Conservation (phyloP, 2,888 invertebrate species). For the Mamestra brassicae region DNA sequence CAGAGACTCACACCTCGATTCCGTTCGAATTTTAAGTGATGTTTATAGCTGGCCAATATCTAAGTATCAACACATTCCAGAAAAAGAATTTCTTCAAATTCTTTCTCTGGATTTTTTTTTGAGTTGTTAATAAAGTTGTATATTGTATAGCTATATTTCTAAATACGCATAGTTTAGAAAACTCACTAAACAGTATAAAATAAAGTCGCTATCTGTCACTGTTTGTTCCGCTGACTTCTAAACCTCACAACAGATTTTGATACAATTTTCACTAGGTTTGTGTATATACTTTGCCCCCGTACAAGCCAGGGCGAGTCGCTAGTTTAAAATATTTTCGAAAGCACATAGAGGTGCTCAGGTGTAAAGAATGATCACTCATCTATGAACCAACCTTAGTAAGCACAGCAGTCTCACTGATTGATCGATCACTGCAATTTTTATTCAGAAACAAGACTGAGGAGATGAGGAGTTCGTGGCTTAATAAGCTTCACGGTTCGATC, state of each 20-base stretch:
- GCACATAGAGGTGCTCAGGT: not conserved
- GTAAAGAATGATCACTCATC: not conserved
- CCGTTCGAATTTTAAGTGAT: not conserved
- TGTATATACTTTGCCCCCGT: not conserved
- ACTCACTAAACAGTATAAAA: no score
- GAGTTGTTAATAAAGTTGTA: no score
- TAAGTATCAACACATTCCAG: no score
- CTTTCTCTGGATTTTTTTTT: no score
- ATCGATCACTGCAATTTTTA: slow-evolving; percentile 1
- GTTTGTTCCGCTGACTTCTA: not conserved
- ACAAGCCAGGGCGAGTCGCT: not conserved
- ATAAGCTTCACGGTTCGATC: no score
- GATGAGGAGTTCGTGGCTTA: no score
- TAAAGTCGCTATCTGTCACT: no score
- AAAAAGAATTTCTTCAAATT: no score
- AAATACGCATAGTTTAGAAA: no score
- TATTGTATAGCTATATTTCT: no score
- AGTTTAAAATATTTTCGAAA: not conserved
- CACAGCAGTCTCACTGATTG: not conserved
- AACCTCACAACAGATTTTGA: not conserved
- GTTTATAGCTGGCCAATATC: no score
- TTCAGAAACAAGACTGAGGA: not conserved
- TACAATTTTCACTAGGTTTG: not conserved
- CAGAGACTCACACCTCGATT: not conserved
- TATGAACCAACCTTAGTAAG: not conserved